These are phyloP conservation scores for Gorsachius magnificus DNA, from an alignment of 2,797 vertebrate species.

Conservation along the genomic window DNA sequence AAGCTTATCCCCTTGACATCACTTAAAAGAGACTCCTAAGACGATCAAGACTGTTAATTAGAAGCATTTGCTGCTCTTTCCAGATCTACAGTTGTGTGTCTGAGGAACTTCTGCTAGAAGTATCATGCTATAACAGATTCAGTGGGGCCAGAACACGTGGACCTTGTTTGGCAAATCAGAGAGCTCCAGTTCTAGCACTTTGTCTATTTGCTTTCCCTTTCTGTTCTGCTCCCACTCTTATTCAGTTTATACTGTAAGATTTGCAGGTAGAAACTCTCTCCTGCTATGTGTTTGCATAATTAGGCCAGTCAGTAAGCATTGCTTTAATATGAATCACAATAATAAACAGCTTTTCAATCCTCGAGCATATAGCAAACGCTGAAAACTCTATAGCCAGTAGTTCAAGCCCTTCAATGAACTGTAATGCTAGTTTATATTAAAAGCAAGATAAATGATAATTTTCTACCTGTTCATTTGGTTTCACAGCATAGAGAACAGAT, in stretches of 20 bases:
- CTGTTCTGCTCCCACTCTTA: neutral
- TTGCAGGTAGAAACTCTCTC: constrained; percentile 20
- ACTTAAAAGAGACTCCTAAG: neutral
- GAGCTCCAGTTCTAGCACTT: neutral
- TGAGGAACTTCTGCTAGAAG: neutral
- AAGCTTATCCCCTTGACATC: neutral
- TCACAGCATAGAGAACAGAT: neutral
- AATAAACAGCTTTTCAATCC: constrained; percentile 17
- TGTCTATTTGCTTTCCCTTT: neutral
- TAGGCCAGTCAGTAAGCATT: neutral
- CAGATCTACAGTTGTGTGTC: neutral
- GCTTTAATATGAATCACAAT: neutral
- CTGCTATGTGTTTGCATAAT: constrained; percentile 13
- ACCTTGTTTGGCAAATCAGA: neutral
- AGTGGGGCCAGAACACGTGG: neutral
- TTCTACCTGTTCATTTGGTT: neutral
- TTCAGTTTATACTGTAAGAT: neutral
- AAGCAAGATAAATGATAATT: neutral
- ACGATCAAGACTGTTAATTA: neutral
- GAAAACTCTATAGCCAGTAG: neutral
- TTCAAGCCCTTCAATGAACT: neutral
- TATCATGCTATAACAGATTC: neutral
- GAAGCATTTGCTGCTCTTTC: neutral
- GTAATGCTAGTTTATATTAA: neutral
- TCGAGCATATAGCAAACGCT: neutral